Percentiles rank a stretch among this genome's conserved stretches.
phyloP scores from a whole-genome alignment of 2,888 invertebrate genomes.

The Sphaerophoria taeniata region DNA sequence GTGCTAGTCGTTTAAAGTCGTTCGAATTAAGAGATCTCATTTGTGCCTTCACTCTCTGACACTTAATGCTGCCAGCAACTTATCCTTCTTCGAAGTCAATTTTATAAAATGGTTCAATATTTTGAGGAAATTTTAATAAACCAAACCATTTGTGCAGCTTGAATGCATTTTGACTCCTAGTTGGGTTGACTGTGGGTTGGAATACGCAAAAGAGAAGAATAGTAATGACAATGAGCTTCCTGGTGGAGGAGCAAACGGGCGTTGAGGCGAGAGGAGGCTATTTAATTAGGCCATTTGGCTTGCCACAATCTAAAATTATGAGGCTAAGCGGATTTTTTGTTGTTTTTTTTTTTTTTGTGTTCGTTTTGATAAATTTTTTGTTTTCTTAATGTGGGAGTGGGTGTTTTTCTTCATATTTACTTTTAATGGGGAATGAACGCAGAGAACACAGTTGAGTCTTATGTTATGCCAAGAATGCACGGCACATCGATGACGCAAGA shows the following conservation, averaged over 20 bases:
- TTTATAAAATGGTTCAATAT: slow-evolving; percentile 58
- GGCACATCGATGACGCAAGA: no score
- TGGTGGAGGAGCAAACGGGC: neutral
- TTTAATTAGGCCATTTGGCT: slow-evolving; percentile 22
- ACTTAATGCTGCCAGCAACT: neutral
- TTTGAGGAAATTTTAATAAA: slow-evolving; percentile 63
- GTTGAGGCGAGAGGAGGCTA: neutral
- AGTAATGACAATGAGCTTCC: neutral
- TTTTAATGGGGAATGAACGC: no score
- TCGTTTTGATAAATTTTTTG: no score
- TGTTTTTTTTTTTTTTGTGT: no score
- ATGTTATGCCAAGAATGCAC: no score
- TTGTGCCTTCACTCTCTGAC: no score
- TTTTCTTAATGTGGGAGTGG: no score
- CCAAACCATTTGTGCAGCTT: slow-evolving; percentile 45
- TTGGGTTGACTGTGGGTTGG: neutral
- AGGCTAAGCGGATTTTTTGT: neutral
- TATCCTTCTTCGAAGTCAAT: neutral
- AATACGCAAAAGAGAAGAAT: neutral
- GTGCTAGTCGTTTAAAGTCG: neutral
- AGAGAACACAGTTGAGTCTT: no score
- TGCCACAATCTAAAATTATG: slow-evolving; percentile 8
- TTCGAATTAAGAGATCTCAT: neutral
- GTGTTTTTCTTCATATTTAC: no score
- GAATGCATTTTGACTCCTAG: slow-evolving; percentile 14